phyloP scores from a whole-genome alignment of 2,888 invertebrate genomes.

The Clitarchus hookeri region DNA sequence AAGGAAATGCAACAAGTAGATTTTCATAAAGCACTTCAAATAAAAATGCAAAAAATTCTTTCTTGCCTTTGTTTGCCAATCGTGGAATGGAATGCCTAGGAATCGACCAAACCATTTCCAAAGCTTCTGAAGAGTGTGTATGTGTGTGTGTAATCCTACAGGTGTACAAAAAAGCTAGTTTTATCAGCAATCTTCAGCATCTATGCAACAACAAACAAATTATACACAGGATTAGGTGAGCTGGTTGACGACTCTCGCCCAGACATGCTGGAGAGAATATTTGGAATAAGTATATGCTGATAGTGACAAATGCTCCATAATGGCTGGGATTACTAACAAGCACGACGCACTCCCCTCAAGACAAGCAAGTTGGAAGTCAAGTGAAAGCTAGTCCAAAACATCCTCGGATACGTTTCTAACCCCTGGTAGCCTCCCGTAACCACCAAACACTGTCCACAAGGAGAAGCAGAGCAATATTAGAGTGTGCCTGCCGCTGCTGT shows the following conservation, averaged over 20 bases:
- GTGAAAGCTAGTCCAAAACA: too few relatives aligned
- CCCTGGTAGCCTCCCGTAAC: not conserved
- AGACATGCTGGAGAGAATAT: not conserved
- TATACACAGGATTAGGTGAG: not conserved
- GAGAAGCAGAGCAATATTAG: not conserved
- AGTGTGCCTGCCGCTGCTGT: too few relatives aligned
- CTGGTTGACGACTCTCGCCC: not conserved
- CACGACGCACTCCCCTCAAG: not conserved
- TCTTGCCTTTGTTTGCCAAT: not conserved
- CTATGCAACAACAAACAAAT: not conserved
- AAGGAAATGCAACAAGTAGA: constrained; percentile 26
- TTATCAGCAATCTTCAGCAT: not conserved
- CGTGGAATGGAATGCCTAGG: not conserved
- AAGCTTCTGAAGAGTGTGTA: not conserved
- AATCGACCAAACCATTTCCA: not conserved
- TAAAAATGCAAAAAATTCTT: not conserved
- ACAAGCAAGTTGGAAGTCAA: too few relatives aligned
- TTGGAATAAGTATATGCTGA: not conserved
- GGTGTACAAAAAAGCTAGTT: not conserved
- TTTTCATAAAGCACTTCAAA: constrained; percentile 25
- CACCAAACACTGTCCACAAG: not conserved
- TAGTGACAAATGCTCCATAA: not conserved
- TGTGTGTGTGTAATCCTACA: not conserved
- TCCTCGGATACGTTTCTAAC: not conserved
- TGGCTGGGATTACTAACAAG: not conserved